phyloP scores from a whole-genome alignment of 2,888 invertebrate genomes.

The Pheosia gnoma region DNA sequence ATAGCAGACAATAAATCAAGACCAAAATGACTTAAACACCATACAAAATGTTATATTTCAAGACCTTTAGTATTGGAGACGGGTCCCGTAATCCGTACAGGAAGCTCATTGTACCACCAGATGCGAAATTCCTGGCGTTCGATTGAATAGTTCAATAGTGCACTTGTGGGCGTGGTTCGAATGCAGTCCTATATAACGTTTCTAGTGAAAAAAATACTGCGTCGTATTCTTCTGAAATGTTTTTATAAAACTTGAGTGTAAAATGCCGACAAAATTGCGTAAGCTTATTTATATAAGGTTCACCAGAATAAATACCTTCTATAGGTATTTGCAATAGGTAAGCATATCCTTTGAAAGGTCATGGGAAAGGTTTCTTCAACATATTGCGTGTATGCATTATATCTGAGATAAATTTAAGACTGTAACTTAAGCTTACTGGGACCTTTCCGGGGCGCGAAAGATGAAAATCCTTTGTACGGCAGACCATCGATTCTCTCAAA shows the following conservation, averaged over 20 bases:
- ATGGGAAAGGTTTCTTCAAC: neutral
- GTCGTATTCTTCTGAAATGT: slow-evolving; percentile 26
- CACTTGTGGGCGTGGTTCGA: slow-evolving; percentile 75
- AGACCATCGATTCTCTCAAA: neutral
- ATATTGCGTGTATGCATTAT: neutral
- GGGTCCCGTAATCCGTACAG: slow-evolving; percentile 81
- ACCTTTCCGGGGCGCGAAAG: neutral
- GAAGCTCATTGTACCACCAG: slow-evolving; percentile 78
- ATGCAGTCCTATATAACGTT: slow-evolving; percentile 63
- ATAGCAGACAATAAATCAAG: slow-evolving; percentile 56
- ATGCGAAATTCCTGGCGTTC: slow-evolving; percentile 77
- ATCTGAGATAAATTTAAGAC: slow-evolving; percentile 13
- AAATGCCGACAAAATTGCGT: slow-evolving; percentile 2
- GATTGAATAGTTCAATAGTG: slow-evolving; percentile 55
- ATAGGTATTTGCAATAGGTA: neutral
- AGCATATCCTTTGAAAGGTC: slow-evolving; percentile 1
- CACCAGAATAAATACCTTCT: neutral
- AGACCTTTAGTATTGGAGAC: slow-evolving; percentile 10
- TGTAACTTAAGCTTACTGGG: neutral
- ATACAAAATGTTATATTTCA: neutral
- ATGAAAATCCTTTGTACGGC: neutral
- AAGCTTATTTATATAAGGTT: neutral
- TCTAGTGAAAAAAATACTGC: slow-evolving; percentile 25
- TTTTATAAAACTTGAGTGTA: slow-evolving; percentile 15
- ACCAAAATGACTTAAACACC: slow-evolving; percentile 1